Percentiles rank a stretch among this genome's conserved stretches.
These are phyloP conservation scores for Phylloscopus trochiloides DNA, from an alignment of 2,113 vertebrate genomes.

Conservation along the genomic window DNA sequence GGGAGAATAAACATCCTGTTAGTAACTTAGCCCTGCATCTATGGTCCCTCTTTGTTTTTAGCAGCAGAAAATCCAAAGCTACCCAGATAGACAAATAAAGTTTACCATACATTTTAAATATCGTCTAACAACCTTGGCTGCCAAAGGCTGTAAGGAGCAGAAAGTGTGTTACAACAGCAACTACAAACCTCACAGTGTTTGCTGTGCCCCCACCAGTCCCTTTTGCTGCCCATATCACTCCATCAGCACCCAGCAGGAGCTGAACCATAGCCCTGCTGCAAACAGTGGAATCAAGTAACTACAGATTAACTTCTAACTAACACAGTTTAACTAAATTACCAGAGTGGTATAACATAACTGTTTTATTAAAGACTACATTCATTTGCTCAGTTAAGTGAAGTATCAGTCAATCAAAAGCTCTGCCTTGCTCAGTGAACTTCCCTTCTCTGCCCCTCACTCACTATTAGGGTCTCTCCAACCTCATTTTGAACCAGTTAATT, in stretches of 20 bases:
- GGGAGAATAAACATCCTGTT: conserved; percentile 5
- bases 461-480: background rate
- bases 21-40: background rate
- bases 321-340: background rate
- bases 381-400: background rate
- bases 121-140: background rate
- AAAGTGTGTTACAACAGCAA: rapidly evolving
- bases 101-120: background rate
- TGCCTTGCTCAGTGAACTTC: background rate
- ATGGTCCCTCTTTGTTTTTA: background rate
- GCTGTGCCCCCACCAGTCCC: background rate
- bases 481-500: background rate
- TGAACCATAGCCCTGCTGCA: background rate
- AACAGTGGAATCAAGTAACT: background rate
- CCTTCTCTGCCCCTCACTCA: background rate
- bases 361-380: background rate
- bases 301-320: background rate
- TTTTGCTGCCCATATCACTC: rapidly evolving
- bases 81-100: background rate
- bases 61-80: background rate
- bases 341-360: background rate
- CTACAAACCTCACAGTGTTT: background rate
- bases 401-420: background rate
- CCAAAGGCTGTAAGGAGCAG: background rate
- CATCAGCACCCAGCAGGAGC: rapidly evolving